Conservation (phyloP, 2,113 vertebrate species). For the Eptatretus burgeri region DNA sequence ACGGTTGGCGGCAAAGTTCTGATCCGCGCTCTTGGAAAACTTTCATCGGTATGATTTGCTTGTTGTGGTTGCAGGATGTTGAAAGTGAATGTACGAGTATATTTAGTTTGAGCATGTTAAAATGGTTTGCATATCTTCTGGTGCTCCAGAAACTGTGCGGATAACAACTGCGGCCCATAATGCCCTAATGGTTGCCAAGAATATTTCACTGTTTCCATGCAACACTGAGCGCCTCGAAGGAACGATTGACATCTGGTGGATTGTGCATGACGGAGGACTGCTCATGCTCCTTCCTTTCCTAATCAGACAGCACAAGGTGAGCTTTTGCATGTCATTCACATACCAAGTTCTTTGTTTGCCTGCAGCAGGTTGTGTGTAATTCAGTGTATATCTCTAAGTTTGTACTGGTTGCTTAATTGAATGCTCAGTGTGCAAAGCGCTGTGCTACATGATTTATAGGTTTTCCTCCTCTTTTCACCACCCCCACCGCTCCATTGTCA, state of each 20-base stretch:
- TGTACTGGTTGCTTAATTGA: not conserved
- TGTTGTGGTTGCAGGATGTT: too few species aligned
- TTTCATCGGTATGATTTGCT: constrained; percentile 37
- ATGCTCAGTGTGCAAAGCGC: not conserved
- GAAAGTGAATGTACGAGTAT: too few species aligned
- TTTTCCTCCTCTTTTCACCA: not conserved
- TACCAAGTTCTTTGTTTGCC: not conserved
- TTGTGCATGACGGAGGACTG: constrained; percentile 92
- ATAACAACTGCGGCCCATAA: constrained; percentile 82
- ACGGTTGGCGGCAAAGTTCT: constrained; percentile 75
- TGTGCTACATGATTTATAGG: not conserved
- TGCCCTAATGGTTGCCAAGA: constrained; percentile 83
- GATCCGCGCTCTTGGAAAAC: constrained; percentile 75
- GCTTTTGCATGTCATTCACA: not conserved
- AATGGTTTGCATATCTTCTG: not conserved
- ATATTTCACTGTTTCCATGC: constrained; percentile 80
- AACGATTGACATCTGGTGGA: constrained; percentile 95
- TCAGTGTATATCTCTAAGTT: not conserved
- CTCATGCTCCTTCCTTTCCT: constrained; percentile 87
- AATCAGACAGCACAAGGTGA: constrained; percentile 82
- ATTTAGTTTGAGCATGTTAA: too few species aligned
- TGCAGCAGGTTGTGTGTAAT: too few species aligned
- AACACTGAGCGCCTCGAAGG: constrained; percentile 93
- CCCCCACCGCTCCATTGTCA: constrained; percentile 12
- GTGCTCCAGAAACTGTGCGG: constrained; percentile 49